Evolutionary conservation across 2,888 invertebrate species (phyloP), one percentile per base, ranked within the genome.

Genomic region (Acleris emargana): DNA sequence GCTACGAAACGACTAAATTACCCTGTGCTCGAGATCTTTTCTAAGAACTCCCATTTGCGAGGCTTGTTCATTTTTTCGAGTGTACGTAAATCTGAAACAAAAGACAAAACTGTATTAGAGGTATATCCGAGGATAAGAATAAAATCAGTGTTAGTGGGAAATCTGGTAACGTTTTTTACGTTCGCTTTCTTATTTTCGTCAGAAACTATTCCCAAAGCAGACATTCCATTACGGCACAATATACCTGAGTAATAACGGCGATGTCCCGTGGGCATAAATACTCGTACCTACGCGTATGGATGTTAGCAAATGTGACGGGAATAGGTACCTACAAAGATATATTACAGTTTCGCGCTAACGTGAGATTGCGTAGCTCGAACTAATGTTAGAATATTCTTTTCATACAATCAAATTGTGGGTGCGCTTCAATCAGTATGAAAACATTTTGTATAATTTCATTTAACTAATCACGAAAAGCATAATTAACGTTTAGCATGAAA

Each of bases 71-170:
- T 88, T 82, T 81, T 87, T 81, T 70, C 77, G 72, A 71, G 74
- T 72, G 74, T 72, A 76, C 73, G 73, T 70, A 63, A 76, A 82
- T 81, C 89, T 89, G 88, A 72, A 89, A 89, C 88, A 88, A 89
- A 79, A 74, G 72, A 80, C 61, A 77, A 75, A 58, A 47, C 43
- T 54, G 58, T 58, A 58, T 69, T 68, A 69, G 57, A 63, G 18
- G 28, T 45, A 58, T 47, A n/a, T 49, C 57, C 50, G 51, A 52
- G 53, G 57, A 63, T 52, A 52, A 63, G 63, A 64, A 60, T 62
- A 53, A 63, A 66, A 67, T 64, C 59, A 28, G 42, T 25, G 47
- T 25, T 53, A 53, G 52, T 53, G 47, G 25, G 5, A 25, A 16
- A 25, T 42, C 54, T 53, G 53, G 20, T 16, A 18, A 32, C 25